Percentiles rank a stretch among this genome's conserved stretches.
These are phyloP conservation scores for Excalfactoria chinensis DNA, from an alignment of 2,113 vertebrate species.

Conservation along the genomic window DNA sequence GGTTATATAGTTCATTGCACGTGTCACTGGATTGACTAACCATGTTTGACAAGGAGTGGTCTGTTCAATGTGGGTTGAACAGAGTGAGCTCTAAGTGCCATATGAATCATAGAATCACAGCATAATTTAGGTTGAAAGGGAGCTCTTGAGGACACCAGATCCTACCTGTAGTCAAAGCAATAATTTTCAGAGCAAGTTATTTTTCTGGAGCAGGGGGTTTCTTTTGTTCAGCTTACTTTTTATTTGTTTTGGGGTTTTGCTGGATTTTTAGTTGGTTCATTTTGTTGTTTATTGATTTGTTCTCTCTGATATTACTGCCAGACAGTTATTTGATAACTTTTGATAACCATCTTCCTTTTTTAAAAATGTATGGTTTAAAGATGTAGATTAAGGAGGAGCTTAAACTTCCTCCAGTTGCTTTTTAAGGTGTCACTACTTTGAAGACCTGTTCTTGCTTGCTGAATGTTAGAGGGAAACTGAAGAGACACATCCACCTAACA, in stretches of 20 bases:
- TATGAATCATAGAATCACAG: neutral
- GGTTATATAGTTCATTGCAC: neutral
- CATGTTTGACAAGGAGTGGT: neutral
- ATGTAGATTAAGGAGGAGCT: neutral
- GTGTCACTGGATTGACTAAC: no score
- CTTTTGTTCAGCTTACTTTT: neutral
- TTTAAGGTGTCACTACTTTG: neutral
- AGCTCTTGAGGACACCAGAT: neutral
- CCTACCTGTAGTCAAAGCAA: neutral
- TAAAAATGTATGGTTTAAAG: neutral
- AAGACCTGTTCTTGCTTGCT: neutral
- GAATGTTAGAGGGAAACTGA: neutral
- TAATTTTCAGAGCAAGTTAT: neutral
- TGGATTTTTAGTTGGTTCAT: neutral
- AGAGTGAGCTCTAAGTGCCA: neutral
- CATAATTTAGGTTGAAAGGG: fast-evolving
- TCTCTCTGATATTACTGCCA: neutral
- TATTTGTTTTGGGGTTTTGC: neutral
- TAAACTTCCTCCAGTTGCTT: neutral
- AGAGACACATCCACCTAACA: neutral
- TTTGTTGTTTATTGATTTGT: neutral
- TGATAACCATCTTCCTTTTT: neutral
- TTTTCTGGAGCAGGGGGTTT: neutral
- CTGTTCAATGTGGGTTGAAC: neutral
- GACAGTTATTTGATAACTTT: neutral